Percentiles rank a stretch among this genome's conserved stretches.
These are phyloP conservation scores for Anabas testudineus DNA, from an alignment of 2,797 vertebrate species.

Conservation along the genomic window DNA sequence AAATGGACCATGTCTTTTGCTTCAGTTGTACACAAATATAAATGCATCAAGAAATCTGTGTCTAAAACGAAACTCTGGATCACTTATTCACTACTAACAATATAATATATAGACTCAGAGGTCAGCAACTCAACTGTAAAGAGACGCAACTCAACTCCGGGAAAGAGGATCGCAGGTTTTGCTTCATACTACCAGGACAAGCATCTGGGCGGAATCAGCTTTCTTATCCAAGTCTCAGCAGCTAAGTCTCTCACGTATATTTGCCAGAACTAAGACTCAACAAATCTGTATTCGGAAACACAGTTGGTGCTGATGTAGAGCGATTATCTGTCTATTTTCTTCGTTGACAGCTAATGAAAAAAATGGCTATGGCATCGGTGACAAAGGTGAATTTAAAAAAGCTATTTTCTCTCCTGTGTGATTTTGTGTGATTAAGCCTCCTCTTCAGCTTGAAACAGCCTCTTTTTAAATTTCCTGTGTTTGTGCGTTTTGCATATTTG, in stretches of 20 bases:
- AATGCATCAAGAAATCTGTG: too few relatives aligned
- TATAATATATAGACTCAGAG: too few relatives aligned
- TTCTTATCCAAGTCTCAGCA: background rate
- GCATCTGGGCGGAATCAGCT: background rate
- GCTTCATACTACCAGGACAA: background rate
- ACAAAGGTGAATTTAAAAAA: conserved; percentile 18
- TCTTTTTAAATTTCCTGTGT: conserved; percentile 1
- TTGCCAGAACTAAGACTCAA: background rate
- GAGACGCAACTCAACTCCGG: too few relatives aligned
- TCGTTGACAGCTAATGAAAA: conserved; percentile 8
- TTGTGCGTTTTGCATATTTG: background rate
- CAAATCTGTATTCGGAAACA: background rate
- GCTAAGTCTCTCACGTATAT: background rate
- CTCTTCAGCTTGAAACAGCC: conserved; percentile 1
- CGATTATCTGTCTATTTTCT: background rate
- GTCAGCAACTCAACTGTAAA: too few relatives aligned
- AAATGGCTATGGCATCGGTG: background rate
- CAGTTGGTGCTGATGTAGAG: conserved; percentile 2
- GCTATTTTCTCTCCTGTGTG: background rate
- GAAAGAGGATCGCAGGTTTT: too few relatives aligned
- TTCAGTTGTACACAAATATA: background rate
- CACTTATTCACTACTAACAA: too few relatives aligned
- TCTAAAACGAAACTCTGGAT: too few relatives aligned
- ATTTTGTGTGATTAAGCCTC: conserved; percentile 19
- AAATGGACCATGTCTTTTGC: background rate